These are phyloP conservation scores for Cetoscarus ocellatus DNA, from an alignment of 2,797 vertebrate species.

Conservation along the genomic window DNA sequence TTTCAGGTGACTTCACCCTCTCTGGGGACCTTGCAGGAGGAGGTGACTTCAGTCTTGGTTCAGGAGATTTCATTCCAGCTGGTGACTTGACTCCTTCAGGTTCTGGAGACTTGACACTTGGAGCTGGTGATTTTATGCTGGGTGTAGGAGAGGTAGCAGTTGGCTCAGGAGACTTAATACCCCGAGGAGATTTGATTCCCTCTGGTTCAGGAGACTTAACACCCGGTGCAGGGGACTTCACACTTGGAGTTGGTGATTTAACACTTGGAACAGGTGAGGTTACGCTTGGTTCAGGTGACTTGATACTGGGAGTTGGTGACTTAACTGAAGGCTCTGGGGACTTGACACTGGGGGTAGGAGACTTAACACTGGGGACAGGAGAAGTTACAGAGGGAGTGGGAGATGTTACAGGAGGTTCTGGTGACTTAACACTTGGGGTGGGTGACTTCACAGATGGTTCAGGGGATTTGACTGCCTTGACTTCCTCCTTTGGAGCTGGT, in stretches of 20 bases:
- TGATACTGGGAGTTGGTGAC: conserved; percentile 62
- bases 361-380: conserved; percentile 69
- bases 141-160: conserved; percentile 66
- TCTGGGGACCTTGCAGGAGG: conserved; percentile 84
- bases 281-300: conserved; percentile 64
- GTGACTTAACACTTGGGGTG: conserved; percentile 70
- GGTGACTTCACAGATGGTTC: conserved; percentile 79
- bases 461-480: conserved; percentile 88
- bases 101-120: conserved; percentile 88
- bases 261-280: conserved; percentile 68
- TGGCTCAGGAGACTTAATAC: conserved; percentile 67
- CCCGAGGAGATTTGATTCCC: conserved; percentile 74
- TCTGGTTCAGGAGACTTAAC: conserved; percentile 73
- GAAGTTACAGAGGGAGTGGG: conserved; percentile 80
- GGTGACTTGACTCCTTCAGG: conserved; percentile 69
- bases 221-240: conserved; percentile 51
- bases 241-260: conserved; percentile 2
- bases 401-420: conserved; percentile 80
- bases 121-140: conserved; percentile 67
- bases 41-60: conserved; percentile 69
- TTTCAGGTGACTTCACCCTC: conserved; percentile 68
- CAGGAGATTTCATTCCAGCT: conserved; percentile 78
- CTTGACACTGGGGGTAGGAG: conserved; percentile 64
- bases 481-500: conserved; percentile 85
- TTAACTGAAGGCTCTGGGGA: conserved; percentile 68